Percentiles rank a stretch among this genome's conserved stretches.
phyloP scores from a whole-genome alignment of 2,113 vertebrate species.

The Centropus unirufus region DNA sequence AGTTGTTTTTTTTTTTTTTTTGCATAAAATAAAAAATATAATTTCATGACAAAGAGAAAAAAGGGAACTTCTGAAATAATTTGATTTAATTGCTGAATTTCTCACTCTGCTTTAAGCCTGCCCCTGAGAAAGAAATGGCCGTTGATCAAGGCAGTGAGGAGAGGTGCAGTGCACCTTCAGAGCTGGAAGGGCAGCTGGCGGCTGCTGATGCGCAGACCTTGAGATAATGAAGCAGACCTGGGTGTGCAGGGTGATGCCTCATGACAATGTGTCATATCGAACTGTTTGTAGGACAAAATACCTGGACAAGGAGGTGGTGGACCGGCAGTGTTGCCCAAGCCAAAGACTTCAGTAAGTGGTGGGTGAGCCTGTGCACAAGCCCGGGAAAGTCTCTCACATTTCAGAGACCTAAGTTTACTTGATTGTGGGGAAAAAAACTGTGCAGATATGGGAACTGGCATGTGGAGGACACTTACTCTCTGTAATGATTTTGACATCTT shows the following conservation, averaged over 20 bases:
- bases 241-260: not conserved
- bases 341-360: not conserved
- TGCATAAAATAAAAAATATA: not conserved
- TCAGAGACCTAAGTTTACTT: not conserved
- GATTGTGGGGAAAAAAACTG: not conserved
- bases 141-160: not conserved
- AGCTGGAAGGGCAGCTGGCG: not conserved
- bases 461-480: not conserved
- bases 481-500: not conserved
- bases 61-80: not conserved
- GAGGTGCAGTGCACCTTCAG: not conserved
- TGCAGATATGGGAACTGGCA: fast-evolving
- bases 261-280: not conserved
- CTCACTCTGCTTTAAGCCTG: not conserved
- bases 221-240: not conserved
- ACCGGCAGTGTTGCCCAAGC: not conserved
- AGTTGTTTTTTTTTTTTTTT: not conserved
- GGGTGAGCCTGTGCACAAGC: not conserved
- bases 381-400: fast-evolving
- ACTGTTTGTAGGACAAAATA: not conserved
- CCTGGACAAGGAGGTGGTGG: not conserved
- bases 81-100: not conserved
- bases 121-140: not conserved
- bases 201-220: not conserved
- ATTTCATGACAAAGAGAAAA: not conserved